Percentiles rank a stretch among this genome's conserved stretches.
Evolutionary conservation across 2,113 vertebrate genomes (phyloP).

Genomic region (Elgaria multicarinata): DNA sequence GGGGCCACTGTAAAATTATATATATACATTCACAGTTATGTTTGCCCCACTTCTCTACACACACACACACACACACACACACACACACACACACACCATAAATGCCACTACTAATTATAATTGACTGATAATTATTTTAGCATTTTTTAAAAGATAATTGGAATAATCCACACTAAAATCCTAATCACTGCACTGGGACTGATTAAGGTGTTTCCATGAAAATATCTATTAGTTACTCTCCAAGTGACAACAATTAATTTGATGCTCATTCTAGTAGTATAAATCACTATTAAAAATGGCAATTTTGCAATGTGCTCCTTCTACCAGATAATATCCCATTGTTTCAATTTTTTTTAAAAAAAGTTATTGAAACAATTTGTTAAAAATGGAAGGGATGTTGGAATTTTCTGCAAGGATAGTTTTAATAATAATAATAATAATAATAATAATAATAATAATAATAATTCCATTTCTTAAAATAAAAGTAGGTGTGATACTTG

Average conservation of each 20-base stretch:
- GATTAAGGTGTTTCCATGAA: slow-evolving; percentile 15
- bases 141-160: slow-evolving; percentile 12
- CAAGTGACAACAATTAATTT: slow-evolving; percentile 19
- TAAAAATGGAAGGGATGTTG: neutral
- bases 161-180: slow-evolving; percentile 17
- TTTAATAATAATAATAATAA: too few species aligned
- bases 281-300: slow-evolving; percentile 7
- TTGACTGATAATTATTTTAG: neutral
- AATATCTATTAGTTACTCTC: slow-evolving; percentile 21
- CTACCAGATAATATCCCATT: neutral
- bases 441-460: too few species aligned
- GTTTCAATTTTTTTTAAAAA: neutral
- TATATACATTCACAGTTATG: neutral
- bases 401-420: neutral
- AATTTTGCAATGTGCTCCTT: neutral
- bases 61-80: neutral
- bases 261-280: neutral
- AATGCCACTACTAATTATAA: neutral
- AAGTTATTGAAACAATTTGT: slow-evolving; percentile 3
- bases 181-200: slow-evolving; percentile 1
- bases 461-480: neutral
- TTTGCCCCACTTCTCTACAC: neutral
- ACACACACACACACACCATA: neutral
- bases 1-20: neutral
- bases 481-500: neutral